Conservation (phyloP, 2,113 vertebrate species). For the Petrocephalus microphthalmus region DNA sequence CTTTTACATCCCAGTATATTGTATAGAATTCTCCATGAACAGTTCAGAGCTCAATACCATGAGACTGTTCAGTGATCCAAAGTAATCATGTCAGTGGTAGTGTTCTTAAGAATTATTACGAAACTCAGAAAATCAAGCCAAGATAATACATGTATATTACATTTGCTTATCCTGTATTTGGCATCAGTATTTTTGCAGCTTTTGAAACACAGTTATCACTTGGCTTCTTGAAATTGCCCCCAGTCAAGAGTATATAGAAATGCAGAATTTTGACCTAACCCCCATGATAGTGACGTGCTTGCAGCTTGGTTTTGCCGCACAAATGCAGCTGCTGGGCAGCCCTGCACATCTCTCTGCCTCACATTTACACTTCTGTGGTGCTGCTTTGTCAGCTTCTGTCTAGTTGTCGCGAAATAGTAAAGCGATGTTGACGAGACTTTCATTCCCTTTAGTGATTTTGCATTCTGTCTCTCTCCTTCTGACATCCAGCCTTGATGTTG, state of each 20-base stretch:
- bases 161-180: background rate
- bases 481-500: background rate
- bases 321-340: background rate
- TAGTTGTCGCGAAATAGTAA: background rate
- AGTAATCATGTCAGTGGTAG: background rate
- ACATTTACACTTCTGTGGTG: background rate
- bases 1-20: background rate
- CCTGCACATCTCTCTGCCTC: background rate
- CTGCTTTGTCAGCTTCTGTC: background rate
- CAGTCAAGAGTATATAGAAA: background rate
- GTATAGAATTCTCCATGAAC: background rate
- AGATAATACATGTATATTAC: constrained; percentile 12
- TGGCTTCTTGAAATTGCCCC: background rate
- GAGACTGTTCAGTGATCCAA: background rate
- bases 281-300: background rate
- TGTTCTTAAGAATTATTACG: background rate
- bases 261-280: background rate
- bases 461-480: background rate
- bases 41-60: background rate
- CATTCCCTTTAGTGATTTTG: background rate
- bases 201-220: constrained; percentile 14
- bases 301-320: background rate
- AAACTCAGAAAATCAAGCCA: background rate
- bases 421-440: background rate
- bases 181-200: background rate